Evolutionary conservation across 2,797 vertebrate genomes (phyloP).

Genomic region (Clarias fuscus): DNA sequence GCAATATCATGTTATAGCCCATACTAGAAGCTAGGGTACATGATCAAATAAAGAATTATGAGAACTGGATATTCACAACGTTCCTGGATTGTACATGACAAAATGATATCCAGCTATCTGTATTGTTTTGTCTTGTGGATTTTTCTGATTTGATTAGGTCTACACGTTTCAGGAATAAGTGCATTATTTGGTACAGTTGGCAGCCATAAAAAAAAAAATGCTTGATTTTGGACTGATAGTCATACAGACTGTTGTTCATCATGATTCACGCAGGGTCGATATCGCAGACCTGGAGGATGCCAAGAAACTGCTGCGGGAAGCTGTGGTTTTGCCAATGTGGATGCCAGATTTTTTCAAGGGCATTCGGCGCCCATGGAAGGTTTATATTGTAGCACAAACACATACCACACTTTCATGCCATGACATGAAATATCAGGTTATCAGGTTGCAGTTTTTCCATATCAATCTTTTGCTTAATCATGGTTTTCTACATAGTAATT

Average conservation of each 20-base stretch:
- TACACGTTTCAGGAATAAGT: too few species aligned
- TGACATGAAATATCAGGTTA: not conserved
- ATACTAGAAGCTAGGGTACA: not conserved
- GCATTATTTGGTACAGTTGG: not conserved
- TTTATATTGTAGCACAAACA: slow-evolving; percentile 56
- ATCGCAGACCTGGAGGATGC: slow-evolving; percentile 97
- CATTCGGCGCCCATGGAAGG: slow-evolving; percentile 98
- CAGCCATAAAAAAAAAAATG: not conserved
- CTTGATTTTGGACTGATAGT: slow-evolving; percentile 15
- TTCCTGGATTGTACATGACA: too few species aligned
- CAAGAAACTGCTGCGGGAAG: slow-evolving; percentile 95
- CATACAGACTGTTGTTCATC: slow-evolving; percentile 40
- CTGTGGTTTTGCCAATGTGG: slow-evolving; percentile 98
- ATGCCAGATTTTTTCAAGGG: slow-evolving; percentile 99
- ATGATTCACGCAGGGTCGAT: slow-evolving; percentile 81
- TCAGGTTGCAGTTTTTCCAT: not conserved
- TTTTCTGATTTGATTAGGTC: not conserved
- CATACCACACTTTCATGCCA: not conserved
- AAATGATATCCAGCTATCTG: not conserved
- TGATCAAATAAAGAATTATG: not conserved
- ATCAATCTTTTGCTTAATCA: not conserved
- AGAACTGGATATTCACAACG: not conserved
- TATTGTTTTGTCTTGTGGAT: not conserved
- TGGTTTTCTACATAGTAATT: not conserved
- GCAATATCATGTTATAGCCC: not conserved